Evolutionary conservation across 2,113 vertebrate genomes (phyloP).

Genomic region (Phrynosoma blainvillii): DNA sequence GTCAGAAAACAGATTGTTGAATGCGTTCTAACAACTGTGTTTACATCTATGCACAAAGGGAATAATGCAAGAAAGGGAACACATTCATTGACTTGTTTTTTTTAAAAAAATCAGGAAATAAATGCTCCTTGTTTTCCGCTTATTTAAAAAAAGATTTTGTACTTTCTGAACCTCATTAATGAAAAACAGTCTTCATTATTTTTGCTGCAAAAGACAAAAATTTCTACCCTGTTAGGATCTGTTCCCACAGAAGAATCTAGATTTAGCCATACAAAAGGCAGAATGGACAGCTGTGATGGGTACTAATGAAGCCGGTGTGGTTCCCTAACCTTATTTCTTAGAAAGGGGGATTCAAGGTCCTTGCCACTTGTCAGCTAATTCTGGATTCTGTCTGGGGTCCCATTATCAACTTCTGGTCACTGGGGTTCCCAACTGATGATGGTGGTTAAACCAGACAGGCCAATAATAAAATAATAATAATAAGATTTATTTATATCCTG

Average conservation of each 20-base stretch:
- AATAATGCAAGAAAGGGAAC: not conserved
- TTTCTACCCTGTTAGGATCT: not conserved
- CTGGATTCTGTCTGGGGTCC: no score
- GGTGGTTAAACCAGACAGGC: no score
- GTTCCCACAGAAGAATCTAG: not conserved
- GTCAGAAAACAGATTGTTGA: not conserved
- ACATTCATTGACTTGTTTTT: not conserved
- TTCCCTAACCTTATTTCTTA: not conserved
- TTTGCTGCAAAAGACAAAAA: not conserved
- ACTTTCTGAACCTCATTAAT: not conserved
- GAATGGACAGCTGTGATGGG: not conserved
- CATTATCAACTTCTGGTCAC: no score
- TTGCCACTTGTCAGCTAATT: no score
- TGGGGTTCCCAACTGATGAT: no score
- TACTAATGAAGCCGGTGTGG: not conserved
- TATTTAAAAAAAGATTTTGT: no score
- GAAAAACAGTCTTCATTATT: no score
- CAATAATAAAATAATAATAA: no score
- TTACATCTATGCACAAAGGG: not conserved
- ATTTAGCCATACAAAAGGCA: not conserved
- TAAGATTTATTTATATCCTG: no score
- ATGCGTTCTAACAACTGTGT: not conserved
- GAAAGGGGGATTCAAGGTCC: no score
- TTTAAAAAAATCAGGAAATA: not conserved
- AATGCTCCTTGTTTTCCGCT: no score